Conservation (phyloP, 2,113 vertebrate species). For the Channa argus region DNA sequence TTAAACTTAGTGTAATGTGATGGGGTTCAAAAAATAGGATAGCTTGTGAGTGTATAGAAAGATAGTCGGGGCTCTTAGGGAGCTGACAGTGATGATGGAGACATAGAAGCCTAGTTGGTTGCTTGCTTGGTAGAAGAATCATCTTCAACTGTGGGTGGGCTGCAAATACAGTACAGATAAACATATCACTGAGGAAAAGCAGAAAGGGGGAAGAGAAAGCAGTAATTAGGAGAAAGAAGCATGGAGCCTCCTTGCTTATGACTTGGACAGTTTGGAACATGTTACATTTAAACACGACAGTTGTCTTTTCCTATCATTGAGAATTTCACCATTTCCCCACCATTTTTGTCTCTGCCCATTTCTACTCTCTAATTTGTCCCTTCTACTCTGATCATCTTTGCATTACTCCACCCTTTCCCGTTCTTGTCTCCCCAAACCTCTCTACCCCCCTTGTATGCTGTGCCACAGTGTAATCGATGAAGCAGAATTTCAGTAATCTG, state of each 20-base stretch:
- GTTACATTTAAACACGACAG: background rate
- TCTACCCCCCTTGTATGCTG: background rate
- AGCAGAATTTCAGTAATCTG: constrained; percentile 66
- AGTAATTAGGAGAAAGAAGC: constrained; percentile 23
- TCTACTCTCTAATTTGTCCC: constrained; percentile 8
- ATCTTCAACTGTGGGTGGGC: constrained; percentile 34
- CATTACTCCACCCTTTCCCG: constrained; percentile 3
- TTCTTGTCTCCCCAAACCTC: constrained; percentile 16
- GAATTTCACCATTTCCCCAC: too few relatives aligned
- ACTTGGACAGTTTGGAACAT: background rate
- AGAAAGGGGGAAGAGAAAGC: constrained; percentile 6
- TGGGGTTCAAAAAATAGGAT: background rate
- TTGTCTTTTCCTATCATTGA: too few relatives aligned
- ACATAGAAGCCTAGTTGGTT: constrained; percentile 16
- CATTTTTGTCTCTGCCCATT: constrained; percentile 10
- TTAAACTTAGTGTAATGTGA: constrained; percentile 31
- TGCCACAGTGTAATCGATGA: constrained; percentile 60
- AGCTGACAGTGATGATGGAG: constrained; percentile 9
- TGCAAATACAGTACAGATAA: constrained; percentile 28
- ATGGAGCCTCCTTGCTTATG: constrained; percentile 25
- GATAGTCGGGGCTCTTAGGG: background rate
- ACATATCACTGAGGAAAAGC: constrained; percentile 4
- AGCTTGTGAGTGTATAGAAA: background rate
- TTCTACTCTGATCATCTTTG: constrained; percentile 32
- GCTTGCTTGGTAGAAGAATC: constrained; percentile 4